Percentiles rank a stretch among this genome's conserved stretches.
These are phyloP conservation scores for Odontomachus brunneus DNA, from an alignment of 1,140 invertebrate species.

Conservation along the genomic window DNA sequence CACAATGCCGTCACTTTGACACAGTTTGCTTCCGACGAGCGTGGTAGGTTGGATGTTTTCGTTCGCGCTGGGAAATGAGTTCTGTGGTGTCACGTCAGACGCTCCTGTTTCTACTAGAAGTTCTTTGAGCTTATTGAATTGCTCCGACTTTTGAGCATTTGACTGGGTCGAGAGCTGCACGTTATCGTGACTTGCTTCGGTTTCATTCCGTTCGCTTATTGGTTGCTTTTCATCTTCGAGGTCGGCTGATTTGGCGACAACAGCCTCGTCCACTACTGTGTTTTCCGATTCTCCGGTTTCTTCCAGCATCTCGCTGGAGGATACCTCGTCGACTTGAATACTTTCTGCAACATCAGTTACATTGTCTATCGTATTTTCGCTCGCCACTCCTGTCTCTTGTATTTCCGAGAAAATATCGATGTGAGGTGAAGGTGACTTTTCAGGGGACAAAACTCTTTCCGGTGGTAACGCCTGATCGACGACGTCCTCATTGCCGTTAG, in stretches of 20 bases:
- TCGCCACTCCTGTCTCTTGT: not conserved
- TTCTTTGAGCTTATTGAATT: conserved; percentile 1
- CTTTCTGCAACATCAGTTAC: conserved; percentile 59
- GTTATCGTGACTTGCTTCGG: not conserved
- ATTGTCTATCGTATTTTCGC: not conserved
- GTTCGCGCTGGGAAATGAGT: conserved; percentile 65
- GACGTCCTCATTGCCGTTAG: conserved; percentile 32
- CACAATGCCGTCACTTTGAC: not conserved
- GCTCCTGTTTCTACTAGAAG: not conserved
- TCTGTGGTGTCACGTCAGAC: conserved; percentile 65
- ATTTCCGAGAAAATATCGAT: conserved; percentile 19
- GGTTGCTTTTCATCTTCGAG: conserved; percentile 3
- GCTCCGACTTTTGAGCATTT: not conserved
- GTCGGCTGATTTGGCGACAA: conserved; percentile 27
- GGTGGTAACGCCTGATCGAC: not conserved
- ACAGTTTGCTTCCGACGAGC: conserved; percentile 14
- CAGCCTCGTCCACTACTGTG: not conserved
- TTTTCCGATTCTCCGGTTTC: conserved; percentile 28
- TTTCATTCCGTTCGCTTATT: not conserved
- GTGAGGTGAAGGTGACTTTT: conserved; percentile 16
- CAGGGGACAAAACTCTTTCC: not conserved
- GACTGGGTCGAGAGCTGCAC: not conserved
- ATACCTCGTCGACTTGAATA: conserved; percentile 81
- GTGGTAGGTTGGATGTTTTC: conserved; percentile 52
- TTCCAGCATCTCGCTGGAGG: conserved; percentile 76